A percentile compares a stretch with the other conserved stretches of the same genome.
Evolutionary conservation across 1,140 invertebrate genomes (phyloP).

Genomic region (Hyposmocoma kahamanoa): DNA sequence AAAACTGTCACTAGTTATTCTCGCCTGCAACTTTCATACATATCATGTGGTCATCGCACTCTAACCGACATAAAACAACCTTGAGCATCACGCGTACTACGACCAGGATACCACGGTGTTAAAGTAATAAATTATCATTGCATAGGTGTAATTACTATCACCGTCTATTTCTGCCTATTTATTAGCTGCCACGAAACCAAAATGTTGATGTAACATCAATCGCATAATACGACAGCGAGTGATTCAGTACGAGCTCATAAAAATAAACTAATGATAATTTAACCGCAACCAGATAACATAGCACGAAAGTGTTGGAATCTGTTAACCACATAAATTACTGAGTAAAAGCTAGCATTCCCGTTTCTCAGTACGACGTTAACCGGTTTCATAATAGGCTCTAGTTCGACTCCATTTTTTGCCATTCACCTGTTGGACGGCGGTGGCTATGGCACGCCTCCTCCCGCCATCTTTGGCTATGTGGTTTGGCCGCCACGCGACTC

Average conservation of each 20-base stretch:
- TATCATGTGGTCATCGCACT: no score
- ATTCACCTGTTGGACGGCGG: slow-evolving; percentile 48
- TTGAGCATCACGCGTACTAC: no score
- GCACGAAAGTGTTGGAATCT: slow-evolving; percentile 44
- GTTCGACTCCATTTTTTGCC: slow-evolving; percentile 64
- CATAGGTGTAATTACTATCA: not conserved
- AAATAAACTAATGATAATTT: not conserved
- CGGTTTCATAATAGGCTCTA: slow-evolving; percentile 54
- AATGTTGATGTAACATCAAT: not conserved
- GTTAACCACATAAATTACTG: slow-evolving; percentile 56
- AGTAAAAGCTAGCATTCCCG: slow-evolving; percentile 66
- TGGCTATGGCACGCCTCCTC: slow-evolving; percentile 27
- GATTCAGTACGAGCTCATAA: not conserved
- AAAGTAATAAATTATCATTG: no score
- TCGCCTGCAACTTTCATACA: no score
- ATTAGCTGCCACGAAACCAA: not conserved
- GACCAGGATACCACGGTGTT: no score
- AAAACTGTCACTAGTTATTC: no score
- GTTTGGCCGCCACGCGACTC: slow-evolving; percentile 29
- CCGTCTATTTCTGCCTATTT: not conserved
- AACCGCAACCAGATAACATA: slow-evolving; percentile 15
- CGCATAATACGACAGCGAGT: not conserved
- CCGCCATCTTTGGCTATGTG: slow-evolving; percentile 25
- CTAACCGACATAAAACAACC: no score
- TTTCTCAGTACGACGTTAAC: slow-evolving; percentile 39